Evolutionary conservation across 2,888 invertebrate genomes (phyloP).

Genomic region (Papilio elwesi): DNA sequence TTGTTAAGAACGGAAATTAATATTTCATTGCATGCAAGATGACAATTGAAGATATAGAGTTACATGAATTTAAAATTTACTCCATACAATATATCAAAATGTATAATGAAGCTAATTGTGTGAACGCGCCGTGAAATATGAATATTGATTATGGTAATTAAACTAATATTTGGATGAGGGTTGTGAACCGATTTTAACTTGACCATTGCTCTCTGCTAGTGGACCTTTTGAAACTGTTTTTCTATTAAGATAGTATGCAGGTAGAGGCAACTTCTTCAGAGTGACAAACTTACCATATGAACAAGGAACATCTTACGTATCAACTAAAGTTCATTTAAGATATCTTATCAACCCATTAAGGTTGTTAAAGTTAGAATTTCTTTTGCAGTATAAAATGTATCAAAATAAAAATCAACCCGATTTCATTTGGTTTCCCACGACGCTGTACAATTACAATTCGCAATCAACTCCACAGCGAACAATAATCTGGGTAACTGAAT

Average conservation of each 20-base stretch:
- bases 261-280: too few relatives aligned
- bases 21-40: slow-evolving; percentile 73
- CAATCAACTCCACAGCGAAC: slow-evolving; percentile 33
- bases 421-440: not conserved
- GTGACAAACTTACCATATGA: too few relatives aligned
- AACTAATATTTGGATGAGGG: slow-evolving; percentile 47
- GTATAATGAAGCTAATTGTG: slow-evolving; percentile 82
- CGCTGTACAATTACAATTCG: slow-evolving; percentile 19
- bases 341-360: not conserved
- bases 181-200: slow-evolving; percentile 11
- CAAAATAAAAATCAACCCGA: not conserved
- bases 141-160: slow-evolving; percentile 74
- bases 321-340: too few relatives aligned
- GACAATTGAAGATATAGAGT: slow-evolving; percentile 73
- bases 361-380: not conserved
- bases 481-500: slow-evolving; percentile 37
- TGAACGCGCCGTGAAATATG: slow-evolving; percentile 71
- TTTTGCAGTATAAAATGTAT: not conserved
- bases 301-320: too few relatives aligned
- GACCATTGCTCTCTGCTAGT: too few relatives aligned
- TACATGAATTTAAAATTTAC: slow-evolving; percentile 77
- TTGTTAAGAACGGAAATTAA: slow-evolving; percentile 71
- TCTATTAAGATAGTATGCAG: too few relatives aligned
- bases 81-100: slow-evolving; percentile 60
- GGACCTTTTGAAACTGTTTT: too few relatives aligned